Percentiles rank a stretch among this genome's conserved stretches.
Evolutionary conservation across 2,797 vertebrate genomes (phyloP).

Genomic region (Sebastes minor): DNA sequence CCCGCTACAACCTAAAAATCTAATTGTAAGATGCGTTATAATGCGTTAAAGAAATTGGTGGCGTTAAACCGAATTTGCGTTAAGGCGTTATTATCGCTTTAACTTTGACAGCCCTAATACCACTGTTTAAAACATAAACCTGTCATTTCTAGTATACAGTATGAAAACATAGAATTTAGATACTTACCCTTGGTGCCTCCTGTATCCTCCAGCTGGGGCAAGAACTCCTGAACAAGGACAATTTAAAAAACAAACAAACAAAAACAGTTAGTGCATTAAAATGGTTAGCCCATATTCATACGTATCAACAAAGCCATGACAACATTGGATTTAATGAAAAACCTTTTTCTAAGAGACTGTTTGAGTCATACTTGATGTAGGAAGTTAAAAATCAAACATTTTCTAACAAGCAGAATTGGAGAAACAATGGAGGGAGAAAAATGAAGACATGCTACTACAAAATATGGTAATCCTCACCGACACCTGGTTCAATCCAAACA

Average conservation of each 20-base stretch:
- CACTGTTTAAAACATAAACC: not conserved
- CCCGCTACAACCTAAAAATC: too few relatives aligned
- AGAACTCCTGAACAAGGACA: conserved; percentile 81
- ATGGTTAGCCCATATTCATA: not conserved
- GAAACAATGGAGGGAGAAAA: not conserved
- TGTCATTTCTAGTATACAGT: not conserved
- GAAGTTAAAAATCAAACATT: not conserved
- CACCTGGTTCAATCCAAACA: conserved; percentile 92
- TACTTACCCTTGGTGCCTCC: conserved; percentile 83
- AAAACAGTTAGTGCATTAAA: not conserved
- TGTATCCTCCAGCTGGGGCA: conserved; percentile 88
- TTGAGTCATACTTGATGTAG: not conserved
- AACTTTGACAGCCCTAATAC: not conserved
- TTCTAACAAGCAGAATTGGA: not conserved
- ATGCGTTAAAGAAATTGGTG: too few relatives aligned
- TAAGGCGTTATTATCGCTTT: too few relatives aligned
- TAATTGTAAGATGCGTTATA: too few relatives aligned
- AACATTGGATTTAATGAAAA: not conserved
- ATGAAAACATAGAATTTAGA: not conserved
- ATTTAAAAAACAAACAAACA: conserved; percentile 9
- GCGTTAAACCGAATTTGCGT: too few relatives aligned
- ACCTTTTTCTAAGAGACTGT: not conserved
- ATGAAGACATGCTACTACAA: not conserved
- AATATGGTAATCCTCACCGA: conserved; percentile 82
- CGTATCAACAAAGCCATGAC: not conserved